Percentiles rank a stretch among this genome's conserved stretches.
phyloP scores from a whole-genome alignment of 2,888 invertebrate genomes.

The Lysandra bellargus region DNA sequence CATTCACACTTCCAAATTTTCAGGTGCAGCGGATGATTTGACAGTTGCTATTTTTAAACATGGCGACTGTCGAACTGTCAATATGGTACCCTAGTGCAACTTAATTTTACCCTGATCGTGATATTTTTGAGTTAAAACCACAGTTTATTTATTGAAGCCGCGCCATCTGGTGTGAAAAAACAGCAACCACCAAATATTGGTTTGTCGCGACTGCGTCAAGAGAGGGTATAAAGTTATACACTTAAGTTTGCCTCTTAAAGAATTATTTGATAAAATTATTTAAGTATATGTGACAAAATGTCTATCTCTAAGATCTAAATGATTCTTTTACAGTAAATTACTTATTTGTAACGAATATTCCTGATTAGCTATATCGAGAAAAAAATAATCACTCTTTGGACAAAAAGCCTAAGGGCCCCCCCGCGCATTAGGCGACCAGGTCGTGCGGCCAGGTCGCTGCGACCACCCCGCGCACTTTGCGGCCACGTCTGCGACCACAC shows the following conservation, averaged over 20 bases:
- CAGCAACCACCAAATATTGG: slow-evolving; percentile 23
- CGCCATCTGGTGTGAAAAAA: slow-evolving; percentile 5
- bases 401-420: not conserved
- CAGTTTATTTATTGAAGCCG: not conserved
- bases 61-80: not conserved
- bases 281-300: too few relatives aligned
- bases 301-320: too few relatives aligned
- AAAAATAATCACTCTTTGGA: not conserved
- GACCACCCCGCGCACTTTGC: too few relatives aligned
- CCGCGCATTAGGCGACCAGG: too few relatives aligned
- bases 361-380: too few relatives aligned
- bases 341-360: too few relatives aligned
- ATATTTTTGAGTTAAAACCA: not conserved
- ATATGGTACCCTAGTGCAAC: not conserved
- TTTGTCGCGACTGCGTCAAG: not conserved
- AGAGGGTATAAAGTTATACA: not conserved
- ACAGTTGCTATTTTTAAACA: slow-evolving; percentile 36
- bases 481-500: too few relatives aligned
- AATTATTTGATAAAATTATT: too few relatives aligned
- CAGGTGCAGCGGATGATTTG: slow-evolving; percentile 37
- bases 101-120: slow-evolving; percentile 29
- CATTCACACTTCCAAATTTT: slow-evolving; percentile 50
- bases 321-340: too few relatives aligned
- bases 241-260: not conserved
- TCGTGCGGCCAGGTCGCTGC: too few relatives aligned